These are phyloP conservation scores for Polyommatus icarus DNA, from an alignment of 2,888 invertebrate genomes.

Conservation along the genomic window DNA sequence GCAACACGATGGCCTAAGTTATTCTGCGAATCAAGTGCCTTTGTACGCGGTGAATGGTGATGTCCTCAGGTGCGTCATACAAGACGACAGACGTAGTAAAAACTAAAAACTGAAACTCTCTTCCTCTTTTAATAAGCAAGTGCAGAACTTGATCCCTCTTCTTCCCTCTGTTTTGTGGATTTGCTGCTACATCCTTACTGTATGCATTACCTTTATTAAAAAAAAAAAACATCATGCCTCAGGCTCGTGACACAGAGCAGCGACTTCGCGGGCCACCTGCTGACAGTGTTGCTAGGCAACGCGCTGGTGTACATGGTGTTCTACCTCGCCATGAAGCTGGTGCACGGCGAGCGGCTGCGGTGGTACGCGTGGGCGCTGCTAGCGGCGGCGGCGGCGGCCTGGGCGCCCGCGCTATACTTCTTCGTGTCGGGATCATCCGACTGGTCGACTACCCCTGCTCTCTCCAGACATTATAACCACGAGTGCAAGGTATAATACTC, in stretches of 20 bases:
- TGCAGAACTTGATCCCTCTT: too few species aligned
- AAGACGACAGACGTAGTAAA: too few species aligned
- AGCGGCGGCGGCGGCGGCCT: slow-evolving; percentile 82
- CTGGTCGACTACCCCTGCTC: slow-evolving; percentile 65
- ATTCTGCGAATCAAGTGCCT: too few species aligned
- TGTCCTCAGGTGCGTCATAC: too few species aligned
- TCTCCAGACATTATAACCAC: slow-evolving; percentile 81
- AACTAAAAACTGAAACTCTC: too few species aligned
- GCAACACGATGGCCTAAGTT: too few species aligned
- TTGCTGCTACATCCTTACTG: too few species aligned
- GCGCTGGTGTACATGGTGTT: slow-evolving; percentile 89
- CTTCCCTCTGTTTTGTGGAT: too few species aligned
- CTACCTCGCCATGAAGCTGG: slow-evolving; percentile 92
- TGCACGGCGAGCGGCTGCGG: slow-evolving; percentile 83
- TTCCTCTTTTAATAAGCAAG: too few species aligned
- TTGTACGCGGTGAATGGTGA: too few species aligned
- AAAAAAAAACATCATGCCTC: not conserved
- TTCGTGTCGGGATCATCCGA: slow-evolving; percentile 51
- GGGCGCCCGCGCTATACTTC: slow-evolving; percentile 85
- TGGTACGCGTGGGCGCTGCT: slow-evolving; percentile 84
- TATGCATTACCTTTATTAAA: not conserved
- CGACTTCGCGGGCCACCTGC: slow-evolving; percentile 90
- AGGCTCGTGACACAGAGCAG: slow-evolving; percentile 76
- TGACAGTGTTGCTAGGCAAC: slow-evolving; percentile 90
- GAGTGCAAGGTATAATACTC: slow-evolving; percentile 62